Conservation (phyloP, 2,797 vertebrate genomes). For the Spondyliosoma cantharus region DNA sequence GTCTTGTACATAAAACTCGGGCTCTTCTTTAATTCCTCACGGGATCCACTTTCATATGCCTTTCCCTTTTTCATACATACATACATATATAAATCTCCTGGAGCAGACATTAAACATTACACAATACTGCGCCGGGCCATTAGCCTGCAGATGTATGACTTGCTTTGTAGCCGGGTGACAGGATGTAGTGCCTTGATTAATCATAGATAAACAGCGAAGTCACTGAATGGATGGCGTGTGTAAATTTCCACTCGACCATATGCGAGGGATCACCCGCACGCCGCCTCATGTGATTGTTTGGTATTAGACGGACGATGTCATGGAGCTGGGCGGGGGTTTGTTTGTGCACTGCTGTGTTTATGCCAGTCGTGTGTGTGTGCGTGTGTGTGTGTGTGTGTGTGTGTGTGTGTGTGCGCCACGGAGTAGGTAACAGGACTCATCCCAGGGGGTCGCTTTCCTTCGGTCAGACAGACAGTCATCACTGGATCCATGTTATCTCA, state of each 20-base stretch:
- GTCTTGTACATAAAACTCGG: not conserved
- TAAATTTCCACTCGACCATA: constrained; percentile 66
- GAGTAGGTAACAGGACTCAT: constrained; percentile 43
- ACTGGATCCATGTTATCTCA: constrained; percentile 79
- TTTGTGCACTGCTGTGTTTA: constrained; percentile 54
- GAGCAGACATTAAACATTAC: constrained; percentile 52
- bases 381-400: not conserved
- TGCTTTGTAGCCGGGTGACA: constrained; percentile 65
- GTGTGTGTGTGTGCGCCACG: constrained; percentile 5
- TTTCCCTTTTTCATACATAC: constrained; percentile 43
- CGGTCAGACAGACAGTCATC: constrained; percentile 75
- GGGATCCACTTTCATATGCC: constrained; percentile 26
- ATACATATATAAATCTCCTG: constrained; percentile 39
- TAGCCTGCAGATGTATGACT: constrained; percentile 61
- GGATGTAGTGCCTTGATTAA: constrained; percentile 64
- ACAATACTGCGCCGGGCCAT: constrained; percentile 45
- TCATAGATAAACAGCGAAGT: constrained; percentile 70
- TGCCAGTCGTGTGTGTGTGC: constrained; percentile 25
- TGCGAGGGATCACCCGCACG: constrained; percentile 60
- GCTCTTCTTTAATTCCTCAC: constrained; percentile 31
- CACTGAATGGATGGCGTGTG: constrained; percentile 65
- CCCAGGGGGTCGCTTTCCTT: constrained; percentile 64
- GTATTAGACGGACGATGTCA: constrained; percentile 52
- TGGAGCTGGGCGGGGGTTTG: constrained; percentile 47
- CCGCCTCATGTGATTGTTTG: constrained; percentile 62